Evolutionary conservation across 2,888 invertebrate genomes (phyloP).

Genomic region (Drosophila kambysellisi): DNA sequence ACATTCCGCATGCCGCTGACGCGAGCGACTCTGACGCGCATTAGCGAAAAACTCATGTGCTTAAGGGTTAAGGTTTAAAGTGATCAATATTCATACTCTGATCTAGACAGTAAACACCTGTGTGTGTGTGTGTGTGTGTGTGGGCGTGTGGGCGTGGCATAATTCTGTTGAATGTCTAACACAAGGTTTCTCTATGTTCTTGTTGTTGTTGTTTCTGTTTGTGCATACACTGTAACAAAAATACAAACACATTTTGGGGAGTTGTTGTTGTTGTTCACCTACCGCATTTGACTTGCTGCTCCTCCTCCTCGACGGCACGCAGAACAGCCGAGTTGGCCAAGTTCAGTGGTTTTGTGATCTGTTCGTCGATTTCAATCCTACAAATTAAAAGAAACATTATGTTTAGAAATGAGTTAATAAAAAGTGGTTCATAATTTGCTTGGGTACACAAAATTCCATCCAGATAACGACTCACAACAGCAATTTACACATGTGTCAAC

Average conservation of each 20-base stretch:
- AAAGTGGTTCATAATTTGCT: background rate
- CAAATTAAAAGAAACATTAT: background rate
- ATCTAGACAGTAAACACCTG: constrained; percentile 1
- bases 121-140: background rate
- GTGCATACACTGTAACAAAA: constrained; percentile 2
- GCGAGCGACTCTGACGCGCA: constrained; percentile 81
- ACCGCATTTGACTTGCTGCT: constrained; percentile 87
- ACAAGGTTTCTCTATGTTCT: constrained; percentile 43
- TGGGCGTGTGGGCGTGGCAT: constrained; percentile 17
- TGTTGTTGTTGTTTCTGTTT: constrained; percentile 2
- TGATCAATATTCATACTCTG: constrained; percentile 9
- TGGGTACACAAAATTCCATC: background rate
- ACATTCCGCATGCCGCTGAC: constrained; percentile 62
- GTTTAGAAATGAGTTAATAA: background rate
- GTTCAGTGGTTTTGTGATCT: constrained; percentile 89
- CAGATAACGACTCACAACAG: constrained; percentile 5
- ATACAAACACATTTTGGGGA: background rate
- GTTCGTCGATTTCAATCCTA: constrained; percentile 93
- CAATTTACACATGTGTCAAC: background rate
- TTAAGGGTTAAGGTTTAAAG: constrained; percentile 9
- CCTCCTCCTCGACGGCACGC: constrained; percentile 94
- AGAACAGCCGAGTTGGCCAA: constrained; percentile 94
- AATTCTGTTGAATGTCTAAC: constrained; percentile 53
- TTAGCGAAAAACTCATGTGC: constrained; percentile 53
- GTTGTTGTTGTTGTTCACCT: constrained; percentile 84